Evolutionary conservation across 92 coral and sea anemone species (phyloP).

Genomic region (Siderastrea radians): DNA sequence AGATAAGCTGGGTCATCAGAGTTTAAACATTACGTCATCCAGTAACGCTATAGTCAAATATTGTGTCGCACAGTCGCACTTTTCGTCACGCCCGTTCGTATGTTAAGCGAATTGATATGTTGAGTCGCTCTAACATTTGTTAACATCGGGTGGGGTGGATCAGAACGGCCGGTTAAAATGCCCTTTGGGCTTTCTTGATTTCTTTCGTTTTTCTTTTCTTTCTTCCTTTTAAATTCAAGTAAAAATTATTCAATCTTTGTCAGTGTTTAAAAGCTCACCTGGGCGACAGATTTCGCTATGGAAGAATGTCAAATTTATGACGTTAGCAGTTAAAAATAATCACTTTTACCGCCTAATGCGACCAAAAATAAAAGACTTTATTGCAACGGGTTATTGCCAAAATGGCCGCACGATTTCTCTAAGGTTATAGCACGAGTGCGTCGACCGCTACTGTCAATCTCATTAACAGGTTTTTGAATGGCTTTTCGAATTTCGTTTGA

Average conservation of each 20-base stretch:
- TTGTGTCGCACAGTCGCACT: no score
- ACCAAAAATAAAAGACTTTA: background rate
- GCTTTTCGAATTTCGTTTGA: background rate
- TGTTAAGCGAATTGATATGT: no score
- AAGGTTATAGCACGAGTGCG: no score
- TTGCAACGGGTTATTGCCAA: background rate
- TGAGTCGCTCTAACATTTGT: no score
- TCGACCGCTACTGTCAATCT: slow-evolving; percentile 1
- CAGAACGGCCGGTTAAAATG: no score
- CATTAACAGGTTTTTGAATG: background rate
- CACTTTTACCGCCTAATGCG: slow-evolving; percentile 3
- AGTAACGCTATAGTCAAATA: no score
- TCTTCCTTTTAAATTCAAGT: background rate
- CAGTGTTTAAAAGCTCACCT: background rate
- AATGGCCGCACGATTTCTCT: background rate
- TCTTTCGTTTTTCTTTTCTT: no score
- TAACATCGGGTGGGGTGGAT: no score
- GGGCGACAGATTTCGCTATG: background rate
- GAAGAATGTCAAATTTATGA: slow-evolving; percentile 18
- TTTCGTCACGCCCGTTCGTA: no score
- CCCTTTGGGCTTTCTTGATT: no score
- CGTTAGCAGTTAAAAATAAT: slow-evolving; percentile 1
- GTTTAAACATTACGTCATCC: no score
- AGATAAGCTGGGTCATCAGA: no score
- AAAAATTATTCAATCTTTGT: background rate